A percentile compares a stretch with the other conserved stretches of the same genome.
Conservation (phyloP, 1,140 invertebrate genomes). For the Paralvinella palmiformis region DNA sequence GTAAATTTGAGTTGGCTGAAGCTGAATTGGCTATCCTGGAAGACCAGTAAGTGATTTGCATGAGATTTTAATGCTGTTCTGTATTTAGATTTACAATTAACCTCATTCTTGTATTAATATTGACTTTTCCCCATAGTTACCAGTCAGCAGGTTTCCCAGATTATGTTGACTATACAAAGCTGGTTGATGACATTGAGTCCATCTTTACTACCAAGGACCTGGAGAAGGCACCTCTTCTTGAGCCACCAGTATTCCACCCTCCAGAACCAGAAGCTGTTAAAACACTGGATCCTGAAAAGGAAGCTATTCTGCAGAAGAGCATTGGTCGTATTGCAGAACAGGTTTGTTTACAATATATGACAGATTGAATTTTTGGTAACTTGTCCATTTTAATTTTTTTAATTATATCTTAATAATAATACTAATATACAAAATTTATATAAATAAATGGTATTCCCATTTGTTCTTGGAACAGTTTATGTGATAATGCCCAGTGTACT, state of each 20-base stretch:
- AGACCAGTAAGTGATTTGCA: conserved; percentile 37
- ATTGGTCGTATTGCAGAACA: conserved; percentile 43
- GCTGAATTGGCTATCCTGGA: conserved; percentile 45
- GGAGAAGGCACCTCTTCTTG: conserved; percentile 44
- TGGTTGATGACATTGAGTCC: conserved; percentile 47
- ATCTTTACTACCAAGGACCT: conserved; percentile 48
- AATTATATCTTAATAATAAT: too few species aligned
- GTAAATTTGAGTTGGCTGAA: conserved; percentile 40
- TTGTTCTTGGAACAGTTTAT: too few species aligned
- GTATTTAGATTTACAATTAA: too few species aligned
- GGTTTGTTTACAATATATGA: conserved; percentile 27
- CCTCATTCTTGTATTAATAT: too few species aligned
- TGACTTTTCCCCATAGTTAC: too few species aligned
- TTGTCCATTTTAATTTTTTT: neutral
- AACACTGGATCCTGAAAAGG: conserved; percentile 28
- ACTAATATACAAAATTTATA: too few species aligned
- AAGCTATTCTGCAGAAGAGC: conserved; percentile 25
- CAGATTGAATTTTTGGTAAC: too few species aligned
- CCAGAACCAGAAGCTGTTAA: conserved; percentile 38
- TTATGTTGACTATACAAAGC: conserved; percentile 43
- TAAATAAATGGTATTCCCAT: too few species aligned
- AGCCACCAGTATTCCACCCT: conserved; percentile 37
- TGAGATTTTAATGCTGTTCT: neutral
- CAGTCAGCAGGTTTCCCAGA: conserved; percentile 28
- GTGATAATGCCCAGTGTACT: too few species aligned